Evolutionary conservation across 2,113 vertebrate genomes (phyloP).

Genomic region (Rhea pennata): DNA sequence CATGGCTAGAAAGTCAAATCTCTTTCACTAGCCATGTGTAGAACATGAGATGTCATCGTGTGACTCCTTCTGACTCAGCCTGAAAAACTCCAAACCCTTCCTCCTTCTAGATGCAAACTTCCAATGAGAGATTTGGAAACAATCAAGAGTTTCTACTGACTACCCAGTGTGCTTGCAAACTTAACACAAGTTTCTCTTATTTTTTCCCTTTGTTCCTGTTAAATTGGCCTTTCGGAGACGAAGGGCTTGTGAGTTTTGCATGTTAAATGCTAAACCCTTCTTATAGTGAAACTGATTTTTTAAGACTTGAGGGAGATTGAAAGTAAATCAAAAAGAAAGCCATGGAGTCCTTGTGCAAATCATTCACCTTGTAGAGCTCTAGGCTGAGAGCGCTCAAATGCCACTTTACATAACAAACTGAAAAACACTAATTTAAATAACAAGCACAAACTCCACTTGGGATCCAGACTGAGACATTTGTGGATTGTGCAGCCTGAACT

Average conservation of each 20-base stretch:
- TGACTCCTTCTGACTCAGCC: accelerated
- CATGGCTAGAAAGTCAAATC: not conserved
- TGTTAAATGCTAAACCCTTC: slow-evolving; percentile 49
- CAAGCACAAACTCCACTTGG: slow-evolving; percentile 53
- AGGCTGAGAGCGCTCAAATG: slow-evolving; percentile 55
- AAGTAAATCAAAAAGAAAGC: slow-evolving; percentile 43
- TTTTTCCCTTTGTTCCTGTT: slow-evolving; percentile 22
- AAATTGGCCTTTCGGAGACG: slow-evolving; percentile 52
- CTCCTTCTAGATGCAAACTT: not conserved
- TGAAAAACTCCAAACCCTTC: not conserved
- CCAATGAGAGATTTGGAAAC: not conserved
- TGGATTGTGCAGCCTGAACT: slow-evolving; percentile 26
- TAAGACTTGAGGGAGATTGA: slow-evolving; percentile 31
- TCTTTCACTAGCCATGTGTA: not conserved
- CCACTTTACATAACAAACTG: slow-evolving; percentile 59
- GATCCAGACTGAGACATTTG: slow-evolving; percentile 32
- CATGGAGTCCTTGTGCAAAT: slow-evolving; percentile 61
- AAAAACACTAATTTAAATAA: slow-evolving; percentile 64
- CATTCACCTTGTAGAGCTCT: slow-evolving; percentile 60
- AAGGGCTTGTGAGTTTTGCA: slow-evolving; percentile 41
- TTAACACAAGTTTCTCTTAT: not conserved
- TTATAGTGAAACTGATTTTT: slow-evolving; percentile 41
- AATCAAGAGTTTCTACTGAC: not conserved
- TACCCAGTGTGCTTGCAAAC: not conserved
- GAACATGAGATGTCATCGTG: not conserved